Base-by-base conservation (phyloP, 2,797 vertebrate species). In the Cryptoblepharus egeriae region DNA sequence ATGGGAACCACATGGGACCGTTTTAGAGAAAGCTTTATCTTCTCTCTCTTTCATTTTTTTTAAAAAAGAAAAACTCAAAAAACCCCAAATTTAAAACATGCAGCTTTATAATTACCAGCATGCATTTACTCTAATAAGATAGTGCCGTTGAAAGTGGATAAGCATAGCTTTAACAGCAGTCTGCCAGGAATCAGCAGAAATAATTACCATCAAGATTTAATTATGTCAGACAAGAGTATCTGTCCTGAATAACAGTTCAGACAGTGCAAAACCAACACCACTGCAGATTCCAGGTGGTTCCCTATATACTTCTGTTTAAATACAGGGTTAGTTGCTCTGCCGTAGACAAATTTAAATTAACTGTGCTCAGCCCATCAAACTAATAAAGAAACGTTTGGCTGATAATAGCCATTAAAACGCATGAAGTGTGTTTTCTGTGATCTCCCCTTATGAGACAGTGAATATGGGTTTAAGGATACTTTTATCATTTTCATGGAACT, bases 201-300 rank as follows among this genome's bases (percentile, higher is more conserved):
- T 94, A 95, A 92, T 92, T 93, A 92, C 88, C 6, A 26, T 91
- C 92, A 92, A 94, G 95, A 94, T 95, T 95, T 95, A 95, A 96
- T 96, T 95, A 95, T 93, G 91, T 89, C 86, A 94, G 92, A 93
- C 87, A 89, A 92, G 92, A 94, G 80, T 93, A 92, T 90, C 89
- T 93, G 86, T 89, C 88, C 92, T 88, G 92, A 94, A 91, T 93
- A 93, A 90, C 70, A 87, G 90, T 84, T 90, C 90, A 60, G 73
- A 84, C 87, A 88, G 87, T 52, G 89, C 84, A 89, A 63, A 81
- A 88, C 86, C 88, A 90, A 85, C 77, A 90, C 26, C 85, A 90
- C 87, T 89, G 11, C 81, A 67, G 81, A 84, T 84, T 93, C 89
- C 85, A 94, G 81, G 67, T 75, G 88, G 78, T 60, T 91, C 84